Percentiles rank a stretch among this genome's conserved stretches.
Evolutionary conservation across 37 sponge, comb jelly and placozoan species (phyloP).

Genomic region (Beroe forskalii): DNA sequence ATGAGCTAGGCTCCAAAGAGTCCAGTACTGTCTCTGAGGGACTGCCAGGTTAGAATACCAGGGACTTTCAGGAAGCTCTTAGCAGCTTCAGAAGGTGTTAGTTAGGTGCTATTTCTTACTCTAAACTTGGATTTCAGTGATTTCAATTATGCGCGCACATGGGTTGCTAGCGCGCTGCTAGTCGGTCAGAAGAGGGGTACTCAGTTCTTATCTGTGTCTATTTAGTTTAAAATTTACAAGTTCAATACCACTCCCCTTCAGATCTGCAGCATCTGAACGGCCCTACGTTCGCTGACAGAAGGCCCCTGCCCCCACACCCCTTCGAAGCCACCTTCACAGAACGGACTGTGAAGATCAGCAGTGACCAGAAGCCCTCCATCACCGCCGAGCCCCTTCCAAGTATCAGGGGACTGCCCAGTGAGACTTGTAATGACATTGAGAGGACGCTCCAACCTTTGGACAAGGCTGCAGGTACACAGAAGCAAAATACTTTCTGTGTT

Average conservation of each 20-base stretch:
- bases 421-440: not conserved
- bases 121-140: too few relatives aligned
- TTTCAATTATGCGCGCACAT: too few relatives aligned
- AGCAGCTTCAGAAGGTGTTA: too few relatives aligned
- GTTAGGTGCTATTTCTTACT: too few relatives aligned
- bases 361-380: too few relatives aligned
- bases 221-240: too few relatives aligned
- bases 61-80: too few relatives aligned
- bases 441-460: not conserved
- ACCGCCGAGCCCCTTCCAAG: not conserved
- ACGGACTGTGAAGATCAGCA: not conserved
- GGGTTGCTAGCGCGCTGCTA: too few relatives aligned
- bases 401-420: not conserved
- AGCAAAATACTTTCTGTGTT: too few relatives aligned
- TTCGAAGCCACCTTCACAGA: slow-evolving; percentile 29
- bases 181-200: too few relatives aligned
- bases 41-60: slow-evolving; percentile 2
- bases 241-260: not conserved
- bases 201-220: too few relatives aligned
- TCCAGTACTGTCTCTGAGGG: not conserved
- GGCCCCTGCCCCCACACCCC: not conserved
- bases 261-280: not conserved
- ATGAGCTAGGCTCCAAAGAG: slow-evolving; percentile 16
- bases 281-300: slow-evolving; percentile 10
- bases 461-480: not conserved